Percentiles rank a stretch among this genome's conserved stretches.
Evolutionary conservation across 2,888 invertebrate species (phyloP).

Genomic region (Phorcus lineatus): DNA sequence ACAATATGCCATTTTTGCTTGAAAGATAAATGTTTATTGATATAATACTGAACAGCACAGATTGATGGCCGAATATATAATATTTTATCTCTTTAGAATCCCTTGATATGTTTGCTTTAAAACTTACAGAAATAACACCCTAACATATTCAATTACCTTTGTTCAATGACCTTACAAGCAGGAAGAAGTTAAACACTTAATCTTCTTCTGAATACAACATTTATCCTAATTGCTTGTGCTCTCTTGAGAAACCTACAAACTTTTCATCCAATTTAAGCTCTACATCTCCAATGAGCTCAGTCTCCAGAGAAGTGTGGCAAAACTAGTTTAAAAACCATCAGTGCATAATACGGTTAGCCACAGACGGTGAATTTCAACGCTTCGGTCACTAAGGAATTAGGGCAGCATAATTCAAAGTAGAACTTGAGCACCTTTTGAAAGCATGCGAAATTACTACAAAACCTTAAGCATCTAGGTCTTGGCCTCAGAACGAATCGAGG

Average conservation of each 20-base stretch:
- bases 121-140: neutral
- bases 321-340: slow-evolving; percentile 7
- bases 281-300: neutral
- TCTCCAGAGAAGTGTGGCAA: neutral
- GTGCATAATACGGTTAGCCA: neutral
- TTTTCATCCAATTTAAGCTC: neutral
- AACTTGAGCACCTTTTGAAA: neutral
- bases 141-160: neutral
- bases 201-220: too few species aligned
- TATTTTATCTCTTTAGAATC: too few species aligned
- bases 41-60: too few species aligned
- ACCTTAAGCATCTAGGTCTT: too few species aligned
- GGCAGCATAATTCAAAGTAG: neutral
- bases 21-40: too few species aligned
- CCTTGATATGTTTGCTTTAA: neutral
- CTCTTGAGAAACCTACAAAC: neutral
- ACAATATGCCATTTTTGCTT: too few species aligned
- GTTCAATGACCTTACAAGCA: too few species aligned
- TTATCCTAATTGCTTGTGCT: neutral
- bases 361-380: neutral
- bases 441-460: neutral
- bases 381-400: neutral
- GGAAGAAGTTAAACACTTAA: too few species aligned
- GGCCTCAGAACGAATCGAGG: too few species aligned
- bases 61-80: too few species aligned